Percentiles rank a stretch among this genome's conserved stretches.
phyloP scores from a whole-genome alignment of 2,797 vertebrate genomes.

The Leptatherina wallacei region DNA sequence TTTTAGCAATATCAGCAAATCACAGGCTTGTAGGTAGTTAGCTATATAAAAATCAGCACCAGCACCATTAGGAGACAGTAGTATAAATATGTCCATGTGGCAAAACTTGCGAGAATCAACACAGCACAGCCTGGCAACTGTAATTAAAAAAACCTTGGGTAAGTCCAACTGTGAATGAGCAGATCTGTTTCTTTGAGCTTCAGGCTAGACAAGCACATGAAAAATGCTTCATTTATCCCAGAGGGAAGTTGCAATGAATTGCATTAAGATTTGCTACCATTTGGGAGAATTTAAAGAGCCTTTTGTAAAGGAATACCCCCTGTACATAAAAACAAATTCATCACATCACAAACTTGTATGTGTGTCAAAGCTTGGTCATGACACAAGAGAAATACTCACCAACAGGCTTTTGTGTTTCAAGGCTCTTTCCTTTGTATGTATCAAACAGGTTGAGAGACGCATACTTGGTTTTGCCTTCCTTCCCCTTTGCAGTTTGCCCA shows the following conservation, averaged over 20 bases:
- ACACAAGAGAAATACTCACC: slow-evolving; percentile 81
- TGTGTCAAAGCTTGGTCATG: background rate
- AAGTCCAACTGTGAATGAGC: slow-evolving; percentile 13
- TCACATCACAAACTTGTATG: background rate
- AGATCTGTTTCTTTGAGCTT: slow-evolving; percentile 4
- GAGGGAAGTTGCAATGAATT: no score
- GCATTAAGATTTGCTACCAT: no score
- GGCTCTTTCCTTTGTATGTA: slow-evolving; percentile 98
- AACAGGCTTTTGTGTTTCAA: slow-evolving; percentile 97
- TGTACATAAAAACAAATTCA: background rate
- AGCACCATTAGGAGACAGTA: slow-evolving; percentile 32
- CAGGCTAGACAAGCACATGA: background rate
- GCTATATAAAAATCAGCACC: slow-evolving; percentile 30
- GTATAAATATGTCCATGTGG: slow-evolving; percentile 22
- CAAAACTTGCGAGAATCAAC: slow-evolving; percentile 15
- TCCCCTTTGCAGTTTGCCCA: slow-evolving; percentile 99
- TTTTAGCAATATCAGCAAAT: slow-evolving; percentile 29
- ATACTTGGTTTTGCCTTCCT: slow-evolving; percentile 99
- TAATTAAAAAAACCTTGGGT: slow-evolving; percentile 16
- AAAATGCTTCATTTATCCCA: background rate
- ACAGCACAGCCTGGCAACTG: slow-evolving; percentile 20
- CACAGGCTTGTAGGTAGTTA: slow-evolving; percentile 8
- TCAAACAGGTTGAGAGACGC: slow-evolving; percentile 99
- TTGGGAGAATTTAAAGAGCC: no score
- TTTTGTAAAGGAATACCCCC: no score